Conservation (phyloP, 2,113 vertebrate genomes). For the Sapayoa aenigma region DNA sequence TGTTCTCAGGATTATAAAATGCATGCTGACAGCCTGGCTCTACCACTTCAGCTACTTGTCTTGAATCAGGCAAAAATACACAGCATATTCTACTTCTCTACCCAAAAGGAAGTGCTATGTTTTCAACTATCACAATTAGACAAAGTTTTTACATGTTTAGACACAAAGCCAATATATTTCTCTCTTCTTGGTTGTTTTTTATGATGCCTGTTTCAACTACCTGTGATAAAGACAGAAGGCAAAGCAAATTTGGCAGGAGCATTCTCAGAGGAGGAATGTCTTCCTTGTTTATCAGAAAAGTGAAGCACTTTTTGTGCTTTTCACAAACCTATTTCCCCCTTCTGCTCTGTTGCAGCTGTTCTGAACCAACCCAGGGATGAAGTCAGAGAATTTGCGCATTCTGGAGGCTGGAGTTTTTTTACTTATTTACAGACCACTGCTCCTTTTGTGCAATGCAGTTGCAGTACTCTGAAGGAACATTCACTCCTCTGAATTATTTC, state of each 20-base stretch:
- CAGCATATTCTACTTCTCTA: background rate
- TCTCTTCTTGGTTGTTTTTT: background rate
- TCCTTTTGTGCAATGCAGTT: slow-evolving; percentile 15
- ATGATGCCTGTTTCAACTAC: background rate
- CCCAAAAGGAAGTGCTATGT: background rate
- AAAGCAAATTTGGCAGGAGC: background rate
- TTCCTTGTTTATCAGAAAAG: background rate
- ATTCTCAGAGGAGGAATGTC: background rate
- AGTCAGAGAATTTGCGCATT: background rate
- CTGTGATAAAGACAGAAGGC: background rate
- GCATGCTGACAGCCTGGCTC: background rate
- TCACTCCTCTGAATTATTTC: background rate
- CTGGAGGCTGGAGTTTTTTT: background rate
- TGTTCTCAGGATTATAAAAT: background rate
- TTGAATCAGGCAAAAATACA: background rate
- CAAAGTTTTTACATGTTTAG: background rate
- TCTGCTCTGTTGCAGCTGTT: background rate
- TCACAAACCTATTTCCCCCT: background rate
- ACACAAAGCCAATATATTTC: background rate
- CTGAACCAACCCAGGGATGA: background rate
- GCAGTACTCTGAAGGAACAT: background rate
- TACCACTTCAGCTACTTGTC: background rate
- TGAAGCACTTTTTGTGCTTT: background rate
- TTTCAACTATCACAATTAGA: background rate
- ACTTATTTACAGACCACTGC: background rate